Percentiles rank a stretch among this genome's conserved stretches.
Conservation (phyloP, 2,113 vertebrate genomes). For the Daphoenositta chrysoptera region DNA sequence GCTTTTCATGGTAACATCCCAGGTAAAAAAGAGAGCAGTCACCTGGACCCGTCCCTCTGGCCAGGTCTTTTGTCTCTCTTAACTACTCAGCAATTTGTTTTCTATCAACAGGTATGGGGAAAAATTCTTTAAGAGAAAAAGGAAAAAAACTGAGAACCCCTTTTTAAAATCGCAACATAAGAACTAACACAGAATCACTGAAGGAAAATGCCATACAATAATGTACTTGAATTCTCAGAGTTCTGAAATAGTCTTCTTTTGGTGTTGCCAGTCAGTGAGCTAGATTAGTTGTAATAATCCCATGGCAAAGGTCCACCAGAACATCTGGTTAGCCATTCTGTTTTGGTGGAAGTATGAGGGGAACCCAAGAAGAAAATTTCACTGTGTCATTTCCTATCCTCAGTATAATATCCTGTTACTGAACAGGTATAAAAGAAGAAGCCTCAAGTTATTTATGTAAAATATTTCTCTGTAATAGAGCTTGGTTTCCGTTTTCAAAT, state of each 20-base stretch:
- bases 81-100: too few relatives aligned
- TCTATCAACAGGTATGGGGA: too few relatives aligned
- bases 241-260: not conserved
- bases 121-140: too few relatives aligned
- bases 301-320: not conserved
- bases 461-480: not conserved
- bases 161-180: too few relatives aligned
- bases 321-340: not conserved
- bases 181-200: not conserved
- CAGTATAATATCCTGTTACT: not conserved
- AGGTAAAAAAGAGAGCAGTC: too few relatives aligned
- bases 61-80: too few relatives aligned
- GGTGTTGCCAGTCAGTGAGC: not conserved
- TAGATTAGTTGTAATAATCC: not conserved
- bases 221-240: not conserved
- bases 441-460: not conserved
- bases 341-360: not conserved
- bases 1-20: too few relatives aligned
- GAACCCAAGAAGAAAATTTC: not conserved
- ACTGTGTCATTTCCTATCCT: not conserved
- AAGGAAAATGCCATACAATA: not conserved
- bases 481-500: not conserved
- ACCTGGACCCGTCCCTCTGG: too few relatives aligned
- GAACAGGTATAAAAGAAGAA: not conserved
- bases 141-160: too few relatives aligned